Conservation (phyloP, 2,113 vertebrate species). For the Mastomys coucha region DNA sequence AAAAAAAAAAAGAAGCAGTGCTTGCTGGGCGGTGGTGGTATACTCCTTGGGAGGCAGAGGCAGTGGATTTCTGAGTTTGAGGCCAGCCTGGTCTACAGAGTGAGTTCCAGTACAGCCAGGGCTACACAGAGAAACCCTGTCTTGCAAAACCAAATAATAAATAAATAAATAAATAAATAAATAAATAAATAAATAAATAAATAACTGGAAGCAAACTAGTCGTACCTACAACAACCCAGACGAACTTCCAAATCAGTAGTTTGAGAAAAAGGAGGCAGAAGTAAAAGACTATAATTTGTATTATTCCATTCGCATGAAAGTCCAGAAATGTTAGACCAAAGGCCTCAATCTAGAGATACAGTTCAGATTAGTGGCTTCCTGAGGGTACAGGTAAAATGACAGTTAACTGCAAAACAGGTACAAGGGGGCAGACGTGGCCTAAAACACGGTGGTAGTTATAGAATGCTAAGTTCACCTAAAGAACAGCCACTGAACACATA, state of each 20-base stretch:
- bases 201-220: not conserved
- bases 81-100: too few species aligned
- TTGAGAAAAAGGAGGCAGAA: constrained; percentile 48
- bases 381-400: not conserved
- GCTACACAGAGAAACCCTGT: too few species aligned
- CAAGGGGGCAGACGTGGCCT: not conserved
- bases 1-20: too few species aligned
- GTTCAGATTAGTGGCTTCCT: not conserved
- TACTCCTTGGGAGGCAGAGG: too few species aligned
- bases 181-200: too few species aligned
- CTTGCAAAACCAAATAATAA: too few species aligned
- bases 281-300: not conserved
- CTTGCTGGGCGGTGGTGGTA: too few species aligned
- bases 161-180: too few species aligned
- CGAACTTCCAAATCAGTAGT: constrained; percentile 25
- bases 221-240: not conserved
- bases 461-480: constrained; percentile 29
- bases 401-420: not conserved
- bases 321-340: not conserved
- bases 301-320: not conserved
- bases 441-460: not conserved
- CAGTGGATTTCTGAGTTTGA: too few species aligned
- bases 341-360: not conserved
- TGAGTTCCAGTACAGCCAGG: too few species aligned
- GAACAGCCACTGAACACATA: constrained; percentile 23